phyloP scores from a whole-genome alignment of 2,888 invertebrate species.

The Leptinotarsa tumamoca region DNA sequence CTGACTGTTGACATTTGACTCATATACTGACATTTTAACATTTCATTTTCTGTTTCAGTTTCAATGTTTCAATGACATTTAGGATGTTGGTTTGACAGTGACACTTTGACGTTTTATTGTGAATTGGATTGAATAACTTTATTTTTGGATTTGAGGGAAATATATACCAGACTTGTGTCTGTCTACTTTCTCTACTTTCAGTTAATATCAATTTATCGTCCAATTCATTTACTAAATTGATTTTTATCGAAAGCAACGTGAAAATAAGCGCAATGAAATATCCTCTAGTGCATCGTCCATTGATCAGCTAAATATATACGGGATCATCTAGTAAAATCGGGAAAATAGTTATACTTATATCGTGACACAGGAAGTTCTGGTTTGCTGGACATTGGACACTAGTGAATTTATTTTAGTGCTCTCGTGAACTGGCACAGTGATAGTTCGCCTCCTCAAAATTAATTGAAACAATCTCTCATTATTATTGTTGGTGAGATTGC shows the following conservation, averaged over 20 bases:
- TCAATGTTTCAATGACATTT: background rate
- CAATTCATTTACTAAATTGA: background rate
- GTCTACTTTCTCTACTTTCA: background rate
- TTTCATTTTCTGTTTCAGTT: too few relatives aligned
- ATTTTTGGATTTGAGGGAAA: background rate
- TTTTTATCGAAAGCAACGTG: background rate
- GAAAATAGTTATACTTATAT: background rate
- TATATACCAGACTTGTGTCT: background rate
- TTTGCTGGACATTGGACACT: conserved; percentile 6
- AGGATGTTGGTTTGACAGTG: conserved; percentile 2
- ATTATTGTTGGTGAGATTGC: conserved; percentile 14
- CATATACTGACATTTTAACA: background rate
- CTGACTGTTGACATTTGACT: background rate
- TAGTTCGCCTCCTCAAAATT: background rate
- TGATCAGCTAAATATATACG: conserved; percentile 17
- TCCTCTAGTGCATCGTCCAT: conserved; percentile 9
- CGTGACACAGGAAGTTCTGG: conserved; percentile 10
- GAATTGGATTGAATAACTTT: background rate
- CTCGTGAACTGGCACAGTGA: conserved; percentile 3
- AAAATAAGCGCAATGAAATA: background rate
- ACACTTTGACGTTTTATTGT: conserved; percentile 14
- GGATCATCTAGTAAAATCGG: conserved; percentile 7
- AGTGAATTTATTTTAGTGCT: conserved; percentile 16
- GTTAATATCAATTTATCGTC: background rate
- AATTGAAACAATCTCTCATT: background rate